Percentiles rank a stretch among this genome's conserved stretches.
Conservation (phyloP, 2,797 vertebrate genomes). For the Glossophaga mutica region DNA sequence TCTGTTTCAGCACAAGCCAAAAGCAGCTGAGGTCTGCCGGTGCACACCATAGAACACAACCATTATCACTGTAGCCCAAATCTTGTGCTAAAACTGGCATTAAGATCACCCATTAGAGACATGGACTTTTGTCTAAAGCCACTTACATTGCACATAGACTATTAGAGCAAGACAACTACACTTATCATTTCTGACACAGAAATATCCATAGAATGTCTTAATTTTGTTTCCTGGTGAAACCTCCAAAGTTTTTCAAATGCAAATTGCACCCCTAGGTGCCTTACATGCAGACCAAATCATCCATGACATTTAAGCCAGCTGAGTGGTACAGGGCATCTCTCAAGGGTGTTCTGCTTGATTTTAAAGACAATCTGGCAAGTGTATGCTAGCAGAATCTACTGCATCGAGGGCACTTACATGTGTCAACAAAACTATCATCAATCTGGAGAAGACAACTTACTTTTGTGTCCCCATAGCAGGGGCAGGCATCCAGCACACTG, state of each 20-base stretch:
- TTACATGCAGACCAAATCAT: neutral
- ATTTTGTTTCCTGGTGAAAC: neutral
- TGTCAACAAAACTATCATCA: neutral
- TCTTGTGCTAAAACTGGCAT: neutral
- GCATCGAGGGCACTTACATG: neutral
- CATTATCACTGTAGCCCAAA: neutral
- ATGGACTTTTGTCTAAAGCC: neutral
- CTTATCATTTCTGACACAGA: neutral
- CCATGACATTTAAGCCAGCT: neutral
- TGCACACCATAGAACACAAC: accelerated
- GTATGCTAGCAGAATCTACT: neutral
- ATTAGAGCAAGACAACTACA: neutral
- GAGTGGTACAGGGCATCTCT: neutral
- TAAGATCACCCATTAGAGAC: neutral
- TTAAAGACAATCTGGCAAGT: neutral
- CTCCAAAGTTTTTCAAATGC: neutral
- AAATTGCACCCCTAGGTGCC: neutral
- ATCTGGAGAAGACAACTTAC: neutral
- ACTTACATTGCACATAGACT: neutral
- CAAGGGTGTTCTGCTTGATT: neutral
- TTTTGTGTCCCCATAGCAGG: neutral
- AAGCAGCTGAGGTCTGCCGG: neutral
- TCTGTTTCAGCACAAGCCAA: neutral
- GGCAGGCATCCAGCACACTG: neutral
- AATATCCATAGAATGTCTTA: neutral